A percentile compares a stretch with the other conserved stretches of the same genome.
These are phyloP conservation scores for Pristionchus fissidentatus DNA, from an alignment of 2,888 invertebrate species.

Conservation along the genomic window DNA sequence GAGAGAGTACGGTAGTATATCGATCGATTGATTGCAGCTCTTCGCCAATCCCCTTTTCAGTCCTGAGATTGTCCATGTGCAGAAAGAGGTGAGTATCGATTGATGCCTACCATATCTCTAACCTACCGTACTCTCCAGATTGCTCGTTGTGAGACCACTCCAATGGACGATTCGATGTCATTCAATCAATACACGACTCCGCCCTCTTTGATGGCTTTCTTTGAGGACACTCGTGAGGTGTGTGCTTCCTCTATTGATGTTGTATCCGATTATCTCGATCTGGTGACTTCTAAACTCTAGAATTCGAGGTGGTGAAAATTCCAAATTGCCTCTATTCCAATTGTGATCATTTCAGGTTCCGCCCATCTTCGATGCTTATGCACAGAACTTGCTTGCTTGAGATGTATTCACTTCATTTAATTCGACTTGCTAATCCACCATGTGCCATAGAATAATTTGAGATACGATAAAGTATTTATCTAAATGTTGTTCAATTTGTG, in stretches of 20 bases:
- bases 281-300: not conserved
- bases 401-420: not conserved
- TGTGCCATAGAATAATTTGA: conserved; percentile 22
- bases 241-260: not conserved
- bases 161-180: not conserved
- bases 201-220: not conserved
- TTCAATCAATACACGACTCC: conserved; percentile 30
- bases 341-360: not conserved
- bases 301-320: not conserved
- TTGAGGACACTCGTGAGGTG: conserved; percentile 24
- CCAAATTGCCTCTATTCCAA: not conserved
- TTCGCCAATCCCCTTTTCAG: conserved; percentile 38
- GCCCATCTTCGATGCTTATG: conserved; percentile 38
- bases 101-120: no score
- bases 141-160: not conserved
- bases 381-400: conserved; percentile 5
- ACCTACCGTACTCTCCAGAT: not conserved
- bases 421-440: not conserved
- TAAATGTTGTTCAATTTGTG: not conserved
- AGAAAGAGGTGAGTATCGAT: conserved; percentile 2
- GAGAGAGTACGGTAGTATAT: not conserved
- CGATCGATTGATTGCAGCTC: conserved; percentile 10
- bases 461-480: conserved; percentile 29
- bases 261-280: not conserved
- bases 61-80: not conserved